phyloP scores from a whole-genome alignment of 2,888 invertebrate species.

The Cataglyphis cursor region DNA sequence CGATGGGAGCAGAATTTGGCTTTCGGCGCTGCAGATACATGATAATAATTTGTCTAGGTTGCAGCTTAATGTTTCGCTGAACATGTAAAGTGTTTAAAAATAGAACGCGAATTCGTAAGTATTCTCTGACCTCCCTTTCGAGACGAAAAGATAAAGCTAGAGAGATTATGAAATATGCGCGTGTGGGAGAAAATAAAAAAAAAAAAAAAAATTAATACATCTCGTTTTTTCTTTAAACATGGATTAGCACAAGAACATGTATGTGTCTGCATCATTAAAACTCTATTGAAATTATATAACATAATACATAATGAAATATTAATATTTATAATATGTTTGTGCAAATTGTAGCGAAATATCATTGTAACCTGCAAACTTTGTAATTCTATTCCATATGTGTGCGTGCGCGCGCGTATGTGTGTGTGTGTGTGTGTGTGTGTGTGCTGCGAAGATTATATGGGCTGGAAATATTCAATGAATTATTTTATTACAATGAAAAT shows the following conservation, averaged over 20 bases:
- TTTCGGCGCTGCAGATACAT: background rate
- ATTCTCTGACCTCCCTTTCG: background rate
- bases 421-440: no score
- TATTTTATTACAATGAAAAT: conserved; percentile 3
- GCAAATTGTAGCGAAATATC: background rate
- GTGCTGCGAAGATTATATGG: background rate
- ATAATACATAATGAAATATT: background rate
- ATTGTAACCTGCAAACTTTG: background rate
- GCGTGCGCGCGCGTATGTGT: no score
- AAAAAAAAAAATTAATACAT: background rate
- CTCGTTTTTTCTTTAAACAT: background rate
- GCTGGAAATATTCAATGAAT: background rate
- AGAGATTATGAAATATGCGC: background rate
- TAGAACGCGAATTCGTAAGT: background rate
- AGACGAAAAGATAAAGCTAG: background rate
- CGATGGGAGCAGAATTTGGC: background rate
- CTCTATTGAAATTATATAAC: background rate
- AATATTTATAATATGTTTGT: background rate
- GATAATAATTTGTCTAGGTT: background rate
- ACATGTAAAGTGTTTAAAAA: background rate
- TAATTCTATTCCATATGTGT: background rate
- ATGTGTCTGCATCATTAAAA: background rate
- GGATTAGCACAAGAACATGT: background rate
- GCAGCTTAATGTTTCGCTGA: background rate
- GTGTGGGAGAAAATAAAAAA: background rate